Percentiles rank a stretch among this genome's conserved stretches.
Conservation (phyloP, 2,113 vertebrate species). For the Leucoraja erinaceus region DNA sequence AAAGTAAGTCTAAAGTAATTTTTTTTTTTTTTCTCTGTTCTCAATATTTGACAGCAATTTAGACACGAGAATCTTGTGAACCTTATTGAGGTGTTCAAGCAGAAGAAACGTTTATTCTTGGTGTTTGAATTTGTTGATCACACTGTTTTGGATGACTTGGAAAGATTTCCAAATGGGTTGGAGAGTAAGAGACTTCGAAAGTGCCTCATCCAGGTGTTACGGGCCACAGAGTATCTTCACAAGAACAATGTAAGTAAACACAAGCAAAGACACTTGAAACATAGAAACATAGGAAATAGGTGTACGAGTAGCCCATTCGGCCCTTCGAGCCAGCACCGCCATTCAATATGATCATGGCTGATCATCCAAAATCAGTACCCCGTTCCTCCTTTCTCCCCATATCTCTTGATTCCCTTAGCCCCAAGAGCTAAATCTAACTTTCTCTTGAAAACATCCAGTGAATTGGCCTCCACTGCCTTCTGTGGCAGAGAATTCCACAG, state of each 20-base stretch:
- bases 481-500: no score
- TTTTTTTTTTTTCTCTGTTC: slow-evolving; percentile 42
- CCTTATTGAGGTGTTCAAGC: slow-evolving; percentile 51
- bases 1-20: slow-evolving; percentile 30
- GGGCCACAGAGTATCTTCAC: slow-evolving; percentile 50
- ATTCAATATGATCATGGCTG: no score
- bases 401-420: no score
- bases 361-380: no score
- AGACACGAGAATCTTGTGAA: slow-evolving; percentile 53
- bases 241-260: slow-evolving; percentile 49
- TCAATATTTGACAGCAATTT: slow-evolving; percentile 49
- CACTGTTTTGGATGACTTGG: slow-evolving; percentile 52
- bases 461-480: no score
- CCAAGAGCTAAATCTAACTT: no score
- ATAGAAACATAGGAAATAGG: no score
- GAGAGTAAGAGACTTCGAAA: slow-evolving; percentile 53
- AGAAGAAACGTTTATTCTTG: slow-evolving; percentile 53
- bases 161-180: slow-evolving; percentile 48
- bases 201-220: slow-evolving; percentile 54
- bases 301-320: no score
- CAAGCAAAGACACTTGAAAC: background rate
- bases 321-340: no score
- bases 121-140: slow-evolving; percentile 57
- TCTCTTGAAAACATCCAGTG: no score
- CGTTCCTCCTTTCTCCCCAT: no score